A percentile compares a stretch with the other conserved stretches of the same genome.
Conservation (phyloP, 2,113 vertebrate genomes). For the Rhinolophus ferrumequinum region DNA sequence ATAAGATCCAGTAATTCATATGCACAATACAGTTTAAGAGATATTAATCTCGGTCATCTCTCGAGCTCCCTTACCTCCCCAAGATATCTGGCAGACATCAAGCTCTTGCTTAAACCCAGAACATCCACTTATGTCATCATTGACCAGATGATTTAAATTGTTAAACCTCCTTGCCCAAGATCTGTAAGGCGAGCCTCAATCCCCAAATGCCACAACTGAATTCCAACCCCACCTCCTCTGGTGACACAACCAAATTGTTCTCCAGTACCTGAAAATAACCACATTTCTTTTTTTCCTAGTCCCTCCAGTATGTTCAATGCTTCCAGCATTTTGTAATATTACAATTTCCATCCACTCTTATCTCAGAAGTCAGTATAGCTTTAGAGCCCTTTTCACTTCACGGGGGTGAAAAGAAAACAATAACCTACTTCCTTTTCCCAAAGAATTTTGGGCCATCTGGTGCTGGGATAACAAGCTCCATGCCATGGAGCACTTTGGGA, state of each 20-base stretch:
- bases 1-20: not conserved
- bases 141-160: not conserved
- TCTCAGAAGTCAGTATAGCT: not conserved
- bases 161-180: not conserved
- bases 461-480: not conserved
- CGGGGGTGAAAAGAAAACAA: too few relatives aligned
- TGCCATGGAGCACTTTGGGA: not conserved
- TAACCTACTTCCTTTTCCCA: not conserved
- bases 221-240: not conserved
- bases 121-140: not conserved
- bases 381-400: not conserved
- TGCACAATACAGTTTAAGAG: not conserved
- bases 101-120: not conserved
- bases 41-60: not conserved
- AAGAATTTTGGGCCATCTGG: not conserved
- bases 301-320: not conserved
- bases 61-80: too few relatives aligned
- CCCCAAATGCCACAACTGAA: not conserved
- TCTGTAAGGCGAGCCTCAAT: not conserved
- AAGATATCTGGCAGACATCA: not conserved
- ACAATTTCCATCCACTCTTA: not conserved
- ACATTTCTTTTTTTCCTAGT: accelerated
- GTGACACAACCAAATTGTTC: not conserved
- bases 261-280: not conserved
- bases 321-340: not conserved